Percentiles rank a stretch among this genome's conserved stretches.
Evolutionary conservation across 2,113 vertebrate species (phyloP).

Genomic region (Miniopterus natalensis): DNA sequence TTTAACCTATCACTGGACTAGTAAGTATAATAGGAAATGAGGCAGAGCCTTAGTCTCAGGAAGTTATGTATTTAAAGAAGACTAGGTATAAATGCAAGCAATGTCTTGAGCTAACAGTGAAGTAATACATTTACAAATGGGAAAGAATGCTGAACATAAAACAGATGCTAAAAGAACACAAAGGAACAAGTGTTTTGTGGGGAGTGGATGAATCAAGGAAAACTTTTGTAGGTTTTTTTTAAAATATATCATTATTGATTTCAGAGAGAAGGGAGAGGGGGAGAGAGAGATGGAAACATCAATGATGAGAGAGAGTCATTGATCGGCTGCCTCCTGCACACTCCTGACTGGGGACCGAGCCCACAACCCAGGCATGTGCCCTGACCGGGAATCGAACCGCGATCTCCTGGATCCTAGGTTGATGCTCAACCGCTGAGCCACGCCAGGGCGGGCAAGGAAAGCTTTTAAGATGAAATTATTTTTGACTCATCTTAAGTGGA

Average conservation of each 20-base stretch:
- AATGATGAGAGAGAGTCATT: too few relatives aligned
- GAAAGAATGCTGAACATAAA: neutral
- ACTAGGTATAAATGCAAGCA: neutral
- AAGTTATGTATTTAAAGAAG: neutral
- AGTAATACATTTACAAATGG: neutral
- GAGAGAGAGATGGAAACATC: too few relatives aligned
- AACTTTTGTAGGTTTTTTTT: neutral
- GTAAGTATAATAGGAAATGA: neutral
- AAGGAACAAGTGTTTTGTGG: neutral
- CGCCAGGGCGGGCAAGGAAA: neutral
- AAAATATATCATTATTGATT: too few relatives aligned
- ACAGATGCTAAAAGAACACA: neutral
- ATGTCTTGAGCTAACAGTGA: neutral
- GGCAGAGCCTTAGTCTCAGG: neutral
- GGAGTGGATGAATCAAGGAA: neutral
- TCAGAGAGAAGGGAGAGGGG: too few relatives aligned
- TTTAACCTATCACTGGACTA: neutral
- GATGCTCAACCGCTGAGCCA: too few relatives aligned
- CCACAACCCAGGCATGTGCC: too few relatives aligned
- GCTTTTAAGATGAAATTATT: neutral
- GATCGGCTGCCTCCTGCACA: too few relatives aligned
- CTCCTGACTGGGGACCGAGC: too few relatives aligned
- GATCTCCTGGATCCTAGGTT: too few relatives aligned
- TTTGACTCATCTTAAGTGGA: neutral
- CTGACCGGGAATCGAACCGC: too few relatives aligned